Evolutionary conservation across 2,888 invertebrate species (phyloP), one percentile per base, ranked within the genome.

Genomic region (Archips xylosteana): DNA sequence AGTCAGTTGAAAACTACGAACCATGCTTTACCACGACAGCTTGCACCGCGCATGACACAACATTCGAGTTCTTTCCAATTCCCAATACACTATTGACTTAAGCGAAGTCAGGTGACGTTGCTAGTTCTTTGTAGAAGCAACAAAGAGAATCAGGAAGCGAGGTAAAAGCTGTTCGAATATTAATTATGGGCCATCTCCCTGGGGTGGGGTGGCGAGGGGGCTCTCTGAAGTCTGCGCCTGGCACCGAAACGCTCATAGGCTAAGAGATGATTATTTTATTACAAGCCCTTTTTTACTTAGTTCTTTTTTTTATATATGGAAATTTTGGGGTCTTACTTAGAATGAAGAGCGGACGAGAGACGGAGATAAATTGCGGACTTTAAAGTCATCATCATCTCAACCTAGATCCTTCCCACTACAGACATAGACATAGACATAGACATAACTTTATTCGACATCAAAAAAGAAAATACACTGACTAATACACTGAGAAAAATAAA

Each of bases 201-300:
- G 72, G 72, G 76, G 76, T 77, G 54, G 54, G 67, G 57, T 32
- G 57, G 57, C 4, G 54, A 69, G 75, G 77, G 75, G 80, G 77
- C 80, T 81, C 81, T 83, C 84, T 83, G 76, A 57, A 79, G 75
- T 77, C 79, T 79, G 90, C 89, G 90, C 91, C 91, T 89, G 91
- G 91, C 80, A 91, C 91, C 89, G 83, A 85, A 81, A 81, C 80
- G 78, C 81, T 82, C 51, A 10, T 71, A 79, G 78, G 77, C 72
- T 74, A 82, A 75, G 87, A 85, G 84, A 45, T 69, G 66, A 6
- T 60, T 39, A 32, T 15, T 54, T 54, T 54, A 54, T 23, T 54
- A 45, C 3, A 45, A 39, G 39, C 39, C 6, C 4, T 39, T 39
- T 6, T 39, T 39, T 23, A 1, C 23, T 23, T 23, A 23, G 23